Base-by-base conservation (phyloP, 2,113 vertebrate species). In the Hemichromis elongatus region DNA sequence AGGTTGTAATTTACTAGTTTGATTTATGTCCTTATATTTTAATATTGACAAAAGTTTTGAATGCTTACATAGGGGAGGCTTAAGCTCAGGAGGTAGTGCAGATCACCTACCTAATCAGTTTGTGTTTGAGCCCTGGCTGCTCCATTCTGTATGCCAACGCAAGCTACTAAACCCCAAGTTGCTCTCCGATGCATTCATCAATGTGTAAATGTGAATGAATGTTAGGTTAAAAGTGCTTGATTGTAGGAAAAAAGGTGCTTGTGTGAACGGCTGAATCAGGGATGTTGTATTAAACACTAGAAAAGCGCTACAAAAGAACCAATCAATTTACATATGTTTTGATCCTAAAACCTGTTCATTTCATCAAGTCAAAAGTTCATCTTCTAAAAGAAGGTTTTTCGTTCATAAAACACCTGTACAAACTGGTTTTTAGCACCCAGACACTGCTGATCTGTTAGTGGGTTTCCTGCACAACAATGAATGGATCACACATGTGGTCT, bases 81-180 rank as follows among this genome's bases (percentile, higher is more conserved):
- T 59, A 33, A 59, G 56, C 28, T 19, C 16, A 59, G 28, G 28
- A 0, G 16, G 16, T 59, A 30, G 28, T 59, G 0, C 16, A 19
- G 56, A 33, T 59, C 3, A 59, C 16, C 16, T 33, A 33, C 16
- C 9, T 59, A 33, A 33, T 59, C 28, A 33, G 56, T 59, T 0
- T 59, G 56, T 59, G 14, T 30, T 59, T 30, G 0, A 59, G 0
- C 28, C 56, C 0, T 1, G 28, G 1, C 16, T 3, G 3, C 2
- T 59, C 56, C 56, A 61, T 33, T 61, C 28, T 61, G 0, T 61
- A 35, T 61, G 16, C 57, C 57, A 61, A 35, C 18, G 1, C 57
- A 61, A 61, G 28, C 33, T 11, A 61, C 57, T 33, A 61, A 61
- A 61, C 30, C 18, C 57, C 57, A 61, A 61, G 57, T 35, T 61